phyloP scores from a whole-genome alignment of 2,113 vertebrate species.

The Dendropsophus ebraccatus region DNA sequence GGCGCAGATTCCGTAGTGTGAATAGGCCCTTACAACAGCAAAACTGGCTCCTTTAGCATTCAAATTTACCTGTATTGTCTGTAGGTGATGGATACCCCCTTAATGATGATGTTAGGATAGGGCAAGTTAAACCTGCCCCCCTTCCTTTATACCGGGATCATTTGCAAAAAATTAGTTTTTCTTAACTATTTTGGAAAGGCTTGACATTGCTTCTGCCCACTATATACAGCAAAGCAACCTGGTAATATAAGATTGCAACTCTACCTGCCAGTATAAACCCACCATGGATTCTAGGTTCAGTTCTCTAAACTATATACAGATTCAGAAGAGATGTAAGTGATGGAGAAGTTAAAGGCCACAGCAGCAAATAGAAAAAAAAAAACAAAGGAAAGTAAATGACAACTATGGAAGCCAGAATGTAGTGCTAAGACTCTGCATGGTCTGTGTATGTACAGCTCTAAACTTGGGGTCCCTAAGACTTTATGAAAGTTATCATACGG shows the following conservation, averaged over 20 bases:
- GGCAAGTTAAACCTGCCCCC: background rate
- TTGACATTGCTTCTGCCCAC: background rate
- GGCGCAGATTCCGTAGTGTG: too few relatives aligned
- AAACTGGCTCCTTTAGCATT: background rate
- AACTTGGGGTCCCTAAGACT: slow-evolving; percentile 20
- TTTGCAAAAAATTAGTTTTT: background rate
- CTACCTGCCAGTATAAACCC: background rate
- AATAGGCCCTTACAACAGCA: too few relatives aligned
- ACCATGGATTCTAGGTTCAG: background rate
- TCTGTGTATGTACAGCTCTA: background rate
- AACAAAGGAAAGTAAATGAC: background rate
- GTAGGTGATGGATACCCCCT: background rate
- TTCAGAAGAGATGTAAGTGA: background rate
- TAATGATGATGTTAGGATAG: too few relatives aligned
- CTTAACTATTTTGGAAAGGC: background rate
- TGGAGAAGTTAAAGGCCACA: background rate
- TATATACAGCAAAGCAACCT: background rate
- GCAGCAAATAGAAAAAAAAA: slow-evolving; percentile 1
- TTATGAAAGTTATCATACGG: background rate
- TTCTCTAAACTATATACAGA: background rate
- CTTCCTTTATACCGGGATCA: background rate
- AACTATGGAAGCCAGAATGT: slow-evolving; percentile 29
- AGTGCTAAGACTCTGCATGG: slow-evolving; percentile 33
- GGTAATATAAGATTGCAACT: background rate
- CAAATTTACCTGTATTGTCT: background rate